These are phyloP conservation scores for Brachyptera risi DNA, from an alignment of 2,888 invertebrate species.

Conservation along the genomic window DNA sequence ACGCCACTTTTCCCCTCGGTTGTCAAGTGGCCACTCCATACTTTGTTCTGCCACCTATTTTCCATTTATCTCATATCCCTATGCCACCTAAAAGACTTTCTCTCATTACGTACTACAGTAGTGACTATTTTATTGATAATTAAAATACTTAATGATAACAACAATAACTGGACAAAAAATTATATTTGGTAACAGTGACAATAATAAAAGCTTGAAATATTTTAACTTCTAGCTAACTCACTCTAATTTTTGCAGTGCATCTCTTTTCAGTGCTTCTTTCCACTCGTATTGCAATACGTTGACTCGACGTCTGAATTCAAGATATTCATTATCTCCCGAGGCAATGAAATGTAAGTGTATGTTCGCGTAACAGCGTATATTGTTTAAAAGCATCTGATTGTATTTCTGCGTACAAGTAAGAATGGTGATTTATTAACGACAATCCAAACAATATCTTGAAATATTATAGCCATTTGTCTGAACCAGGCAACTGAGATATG, in stretches of 20 bases:
- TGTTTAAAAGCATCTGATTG: conserved; percentile 17
- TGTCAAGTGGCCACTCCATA: too few species aligned
- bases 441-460: too few species aligned
- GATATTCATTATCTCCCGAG: not conserved
- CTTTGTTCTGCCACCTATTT: too few species aligned
- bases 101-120: too few species aligned
- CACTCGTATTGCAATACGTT: not conserved
- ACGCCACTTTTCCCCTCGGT: too few species aligned
- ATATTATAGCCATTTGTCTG: too few species aligned
- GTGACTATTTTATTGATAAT: too few species aligned
- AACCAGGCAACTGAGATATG: too few species aligned
- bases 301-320: not conserved
- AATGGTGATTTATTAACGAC: too few species aligned
- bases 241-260: not conserved
- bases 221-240: not conserved
- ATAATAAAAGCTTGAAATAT: not conserved
- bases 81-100: too few species aligned
- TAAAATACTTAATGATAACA: not conserved
- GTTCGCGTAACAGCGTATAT: conserved; percentile 22
- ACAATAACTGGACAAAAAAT: not conserved
- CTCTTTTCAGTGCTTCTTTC: not conserved
- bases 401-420: conserved; percentile 8
- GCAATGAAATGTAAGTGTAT: conserved; percentile 9
- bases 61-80: too few species aligned
- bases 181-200: not conserved